phyloP scores from a whole-genome alignment of 2,888 invertebrate genomes.

The Lasioglossum lativentre region DNA sequence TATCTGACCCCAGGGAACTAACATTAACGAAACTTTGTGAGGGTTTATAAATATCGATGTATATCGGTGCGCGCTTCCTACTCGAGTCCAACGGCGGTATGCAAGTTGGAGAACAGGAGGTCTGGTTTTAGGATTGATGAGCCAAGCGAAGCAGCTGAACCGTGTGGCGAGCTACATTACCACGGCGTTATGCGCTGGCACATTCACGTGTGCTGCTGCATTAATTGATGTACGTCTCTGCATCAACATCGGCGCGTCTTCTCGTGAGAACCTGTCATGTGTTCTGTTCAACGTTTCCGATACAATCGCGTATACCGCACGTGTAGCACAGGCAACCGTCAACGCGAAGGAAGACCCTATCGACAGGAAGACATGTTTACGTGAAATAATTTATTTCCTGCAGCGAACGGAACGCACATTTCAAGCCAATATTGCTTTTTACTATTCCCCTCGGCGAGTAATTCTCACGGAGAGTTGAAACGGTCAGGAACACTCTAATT shows the following conservation, averaged over 20 bases:
- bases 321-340: conserved; percentile 23
- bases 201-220: conserved; percentile 82
- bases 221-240: conserved; percentile 81
- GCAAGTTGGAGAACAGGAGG: conserved; percentile 47
- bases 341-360: conserved; percentile 52
- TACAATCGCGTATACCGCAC: conserved; percentile 63
- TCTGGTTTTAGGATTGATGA: conserved; percentile 78
- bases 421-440: conserved; percentile 39
- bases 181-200: conserved; percentile 78
- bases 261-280: conserved; percentile 82
- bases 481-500: background rate
- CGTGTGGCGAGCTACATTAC: conserved; percentile 79
- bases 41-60: conserved; percentile 25
- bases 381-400: conserved; percentile 18
- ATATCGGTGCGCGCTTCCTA: conserved; percentile 10
- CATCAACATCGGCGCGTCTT: conserved; percentile 77
- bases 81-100: conserved; percentile 20
- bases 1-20: background rate
- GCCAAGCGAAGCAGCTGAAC: conserved; percentile 71
- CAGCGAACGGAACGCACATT: conserved; percentile 9
- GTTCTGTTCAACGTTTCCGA: conserved; percentile 68
- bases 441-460: background rate
- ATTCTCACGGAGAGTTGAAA: background rate
- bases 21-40: background rate
- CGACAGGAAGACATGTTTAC: conserved; percentile 56